phyloP scores from a whole-genome alignment of 2,888 invertebrate species.

The Lepidonotus clava region DNA sequence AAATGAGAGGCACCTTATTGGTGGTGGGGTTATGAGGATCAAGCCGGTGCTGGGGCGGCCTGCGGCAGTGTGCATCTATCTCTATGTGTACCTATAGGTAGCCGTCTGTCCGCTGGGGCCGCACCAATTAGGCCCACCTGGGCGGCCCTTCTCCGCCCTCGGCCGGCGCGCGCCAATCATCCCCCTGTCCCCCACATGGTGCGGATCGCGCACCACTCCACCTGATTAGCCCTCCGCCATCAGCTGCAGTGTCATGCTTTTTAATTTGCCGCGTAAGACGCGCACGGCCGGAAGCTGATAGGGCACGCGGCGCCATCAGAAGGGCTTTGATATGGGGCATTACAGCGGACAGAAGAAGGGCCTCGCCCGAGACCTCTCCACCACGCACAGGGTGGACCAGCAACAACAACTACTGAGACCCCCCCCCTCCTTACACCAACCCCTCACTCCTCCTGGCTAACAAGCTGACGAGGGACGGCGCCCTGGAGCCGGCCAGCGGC shows the following conservation, averaged over 20 bases:
- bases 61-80: too few species aligned
- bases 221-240: slow-evolving; percentile 12
- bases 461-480: too few species aligned
- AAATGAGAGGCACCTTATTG: not conserved
- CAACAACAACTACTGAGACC: not conserved
- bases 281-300: slow-evolving; percentile 21
- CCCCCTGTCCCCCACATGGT: not conserved
- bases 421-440: not conserved
- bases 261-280: slow-evolving; percentile 34
- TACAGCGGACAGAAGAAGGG: not conserved
- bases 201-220: not conserved
- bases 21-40: too few species aligned
- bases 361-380: slow-evolving; percentile 22
- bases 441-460: not conserved
- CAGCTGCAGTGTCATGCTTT: slow-evolving; percentile 31
- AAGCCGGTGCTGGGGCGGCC: too few species aligned
- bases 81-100: too few species aligned
- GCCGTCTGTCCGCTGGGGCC: too few species aligned
- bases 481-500: not conserved
- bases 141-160: not conserved
- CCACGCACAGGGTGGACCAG: slow-evolving; percentile 34
- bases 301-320: slow-evolving; percentile 45
- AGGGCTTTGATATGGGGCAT: slow-evolving; percentile 52
- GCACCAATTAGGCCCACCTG: not conserved
- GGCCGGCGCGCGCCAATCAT: not conserved